Conservation (phyloP, 2,797 vertebrate genomes). For the Pipistrellus kuhlii region DNA sequence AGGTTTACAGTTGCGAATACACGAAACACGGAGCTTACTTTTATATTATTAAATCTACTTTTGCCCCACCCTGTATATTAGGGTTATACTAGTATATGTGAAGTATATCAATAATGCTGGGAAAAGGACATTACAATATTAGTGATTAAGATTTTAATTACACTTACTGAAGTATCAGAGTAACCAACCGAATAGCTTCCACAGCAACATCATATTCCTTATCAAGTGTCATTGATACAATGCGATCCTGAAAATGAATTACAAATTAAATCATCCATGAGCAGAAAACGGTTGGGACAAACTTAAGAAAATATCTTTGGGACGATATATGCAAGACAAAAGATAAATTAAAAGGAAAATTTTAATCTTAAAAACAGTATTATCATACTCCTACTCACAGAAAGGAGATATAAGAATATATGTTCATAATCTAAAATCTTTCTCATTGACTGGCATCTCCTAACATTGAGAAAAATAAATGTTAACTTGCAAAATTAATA, state of each 20-base stretch:
- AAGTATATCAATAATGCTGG: constrained; percentile 17
- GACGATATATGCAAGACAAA: background rate
- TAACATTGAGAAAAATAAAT: background rate
- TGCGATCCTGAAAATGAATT: constrained; percentile 92
- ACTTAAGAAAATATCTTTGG: background rate
- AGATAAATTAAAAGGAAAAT: background rate
- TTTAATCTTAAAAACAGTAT: constrained; percentile 37
- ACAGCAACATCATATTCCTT: constrained; percentile 99
- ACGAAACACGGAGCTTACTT: background rate
- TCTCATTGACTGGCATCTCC: background rate
- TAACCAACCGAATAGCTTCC: constrained; percentile 98
- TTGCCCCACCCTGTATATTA: background rate
- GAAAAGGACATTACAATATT: background rate
- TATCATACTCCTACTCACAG: background rate
- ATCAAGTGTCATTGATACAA: constrained; percentile 99
- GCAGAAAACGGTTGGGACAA: background rate
- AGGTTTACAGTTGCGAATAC: background rate
- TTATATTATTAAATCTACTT: background rate
- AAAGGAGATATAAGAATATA: background rate
- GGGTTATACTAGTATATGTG: background rate
- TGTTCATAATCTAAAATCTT: constrained; percentile 37
- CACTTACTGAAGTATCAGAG: constrained; percentile 98
- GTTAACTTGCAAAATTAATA: constrained; percentile 28
- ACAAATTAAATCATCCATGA: constrained; percentile 41
- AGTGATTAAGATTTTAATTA: constrained; percentile 41